These are phyloP conservation scores for Pollenia labialis DNA, from an alignment of 2,888 invertebrate genomes.

Conservation along the genomic window DNA sequence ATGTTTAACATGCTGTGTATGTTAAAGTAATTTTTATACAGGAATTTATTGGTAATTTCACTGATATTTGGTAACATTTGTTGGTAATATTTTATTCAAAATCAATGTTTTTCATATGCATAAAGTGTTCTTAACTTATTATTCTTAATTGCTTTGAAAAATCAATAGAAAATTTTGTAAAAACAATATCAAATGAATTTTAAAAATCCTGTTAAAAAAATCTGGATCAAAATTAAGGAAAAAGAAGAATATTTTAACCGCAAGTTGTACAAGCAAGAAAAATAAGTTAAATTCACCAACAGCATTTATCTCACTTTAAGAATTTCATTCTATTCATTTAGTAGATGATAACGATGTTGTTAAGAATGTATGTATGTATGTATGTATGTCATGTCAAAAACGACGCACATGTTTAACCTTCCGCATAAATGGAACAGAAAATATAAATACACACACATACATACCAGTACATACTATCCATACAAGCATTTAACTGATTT, in stretches of 20 bases:
- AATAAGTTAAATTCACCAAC: not conserved
- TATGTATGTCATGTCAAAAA: constrained; percentile 60
- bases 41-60: constrained; percentile 31
- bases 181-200: not conserved
- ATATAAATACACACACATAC: constrained; percentile 13
- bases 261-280: constrained; percentile 48
- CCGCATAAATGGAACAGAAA: constrained; percentile 71
- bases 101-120: constrained; percentile 20
- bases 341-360: constrained; percentile 11
- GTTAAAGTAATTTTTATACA: not conserved
- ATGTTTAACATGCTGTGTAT: not conserved
- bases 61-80: constrained; percentile 58
- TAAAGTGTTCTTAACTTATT: too few relatives aligned
- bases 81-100: constrained; percentile 64
- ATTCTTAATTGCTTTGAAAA: not conserved
- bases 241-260: constrained; percentile 31
- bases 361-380: constrained; percentile 63
- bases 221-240: not conserved
- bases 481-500: not conserved
- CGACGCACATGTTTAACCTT: constrained; percentile 73
- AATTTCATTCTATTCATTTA: constrained; percentile 16
- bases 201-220: not conserved
- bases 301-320: constrained; percentile 6
- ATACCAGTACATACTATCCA: constrained; percentile 28
- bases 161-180: not conserved